Conservation (phyloP, 2,888 invertebrate species). For the Cremastinae sp. region DNA sequence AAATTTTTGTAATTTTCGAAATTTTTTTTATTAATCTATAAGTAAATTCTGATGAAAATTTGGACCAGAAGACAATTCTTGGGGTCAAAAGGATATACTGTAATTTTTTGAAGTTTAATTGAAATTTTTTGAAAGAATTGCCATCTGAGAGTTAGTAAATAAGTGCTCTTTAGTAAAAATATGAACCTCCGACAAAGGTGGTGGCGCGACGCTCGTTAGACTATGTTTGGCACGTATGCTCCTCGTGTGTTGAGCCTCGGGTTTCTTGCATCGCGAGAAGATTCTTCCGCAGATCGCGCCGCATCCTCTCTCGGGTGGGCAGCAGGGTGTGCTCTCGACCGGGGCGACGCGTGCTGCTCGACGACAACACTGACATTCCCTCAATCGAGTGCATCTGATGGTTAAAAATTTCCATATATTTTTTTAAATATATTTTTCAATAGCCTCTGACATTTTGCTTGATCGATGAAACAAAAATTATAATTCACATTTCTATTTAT, state of each 20-base stretch:
- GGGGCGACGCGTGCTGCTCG: slow-evolving; percentile 72
- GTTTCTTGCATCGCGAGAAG: slow-evolving; percentile 61
- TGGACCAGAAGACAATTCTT: too few relatives aligned
- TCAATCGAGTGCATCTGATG: slow-evolving; percentile 67
- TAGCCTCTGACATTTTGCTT: too few relatives aligned
- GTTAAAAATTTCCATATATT: slow-evolving; percentile 6
- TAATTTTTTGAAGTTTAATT: too few relatives aligned
- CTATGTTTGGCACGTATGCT: slow-evolving; percentile 78
- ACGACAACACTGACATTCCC: slow-evolving; percentile 70
- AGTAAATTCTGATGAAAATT: too few relatives aligned
- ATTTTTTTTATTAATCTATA: not conserved
- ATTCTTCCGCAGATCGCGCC: slow-evolving; percentile 72
- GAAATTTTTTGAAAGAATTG: too few relatives aligned
- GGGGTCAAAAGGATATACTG: too few relatives aligned
- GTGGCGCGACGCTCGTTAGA: slow-evolving; percentile 77
- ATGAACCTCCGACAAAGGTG: slow-evolving; percentile 76
- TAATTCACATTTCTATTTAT: too few relatives aligned
- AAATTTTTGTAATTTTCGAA: slow-evolving; percentile 8
- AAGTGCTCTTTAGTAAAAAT: not conserved
- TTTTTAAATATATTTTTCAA: not conserved
- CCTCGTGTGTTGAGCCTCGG: slow-evolving; percentile 68
- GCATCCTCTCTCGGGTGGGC: slow-evolving; percentile 75
- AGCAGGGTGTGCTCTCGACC: slow-evolving; percentile 71
- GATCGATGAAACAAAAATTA: too few relatives aligned
- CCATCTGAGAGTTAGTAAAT: too few relatives aligned